Base-by-base conservation (phyloP, 2,113 vertebrate genomes). In the Cairina moschata region DNA sequence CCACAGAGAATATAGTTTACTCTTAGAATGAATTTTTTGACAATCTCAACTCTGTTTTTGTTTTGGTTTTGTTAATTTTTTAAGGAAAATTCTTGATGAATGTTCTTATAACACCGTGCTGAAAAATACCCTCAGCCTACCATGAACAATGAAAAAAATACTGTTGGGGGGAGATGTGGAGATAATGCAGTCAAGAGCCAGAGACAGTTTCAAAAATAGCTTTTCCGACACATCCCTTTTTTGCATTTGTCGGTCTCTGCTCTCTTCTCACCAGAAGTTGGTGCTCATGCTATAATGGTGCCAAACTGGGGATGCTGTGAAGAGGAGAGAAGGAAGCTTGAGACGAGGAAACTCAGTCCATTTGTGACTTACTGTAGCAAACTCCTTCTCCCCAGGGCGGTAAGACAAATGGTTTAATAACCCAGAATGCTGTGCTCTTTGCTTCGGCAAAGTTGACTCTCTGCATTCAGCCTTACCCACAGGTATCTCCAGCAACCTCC, bases 41-140 rank as follows among this genome's bases (percentile, higher is more conserved):
- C 82, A 46, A 63, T 77, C 72, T 96, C 83, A 97, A 96, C 90
- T 89, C 93, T 91, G 82, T 88, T 88, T 96, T 84, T 97, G 97
- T 92, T 88, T 97, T 96, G 97, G 93, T 94, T 81, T 94, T 97
- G 94, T 96, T 96, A 96, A 97, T 95, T 97, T 96, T 90, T 69
- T 96, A 38, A 68, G 36, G 88, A 83, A 93, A 91, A 93, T 59
- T 91, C 92, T 96, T 93, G 65, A 92, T 81, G 91, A 95, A 73
- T 94, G 82, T 82, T 91, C 80, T 81, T 91, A 38, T 52, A 84
- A 75, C 36, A 40, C 84, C 56, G 6, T 54, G 26, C 78, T 82
- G 56, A 32, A 68, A 69, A 73, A 84, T 50, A 73, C 6, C 21
- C 36, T 92, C 88, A 76, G 88, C 69, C n/a, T 79, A 69, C 56